phyloP scores from a whole-genome alignment of 2,797 vertebrate species.

The Arremon brunneinucha region DNA sequence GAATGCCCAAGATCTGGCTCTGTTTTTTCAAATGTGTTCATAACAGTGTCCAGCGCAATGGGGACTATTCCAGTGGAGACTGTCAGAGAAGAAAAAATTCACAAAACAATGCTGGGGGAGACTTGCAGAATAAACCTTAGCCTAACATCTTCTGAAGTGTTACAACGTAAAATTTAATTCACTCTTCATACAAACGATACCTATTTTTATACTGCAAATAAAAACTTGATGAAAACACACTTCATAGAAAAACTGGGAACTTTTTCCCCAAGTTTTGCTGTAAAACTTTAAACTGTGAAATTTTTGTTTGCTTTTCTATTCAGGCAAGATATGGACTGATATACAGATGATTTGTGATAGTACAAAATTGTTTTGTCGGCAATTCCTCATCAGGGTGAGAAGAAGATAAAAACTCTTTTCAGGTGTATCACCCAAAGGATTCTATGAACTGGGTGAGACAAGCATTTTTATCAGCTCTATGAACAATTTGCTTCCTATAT shows the following conservation, averaged over 20 bases:
- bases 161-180: neutral
- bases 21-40: neutral
- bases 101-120: fast-evolving
- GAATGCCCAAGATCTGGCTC: neutral
- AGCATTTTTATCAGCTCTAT: neutral
- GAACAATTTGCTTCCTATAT: neutral
- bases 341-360: neutral
- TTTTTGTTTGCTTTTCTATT: neutral
- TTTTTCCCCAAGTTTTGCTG: neutral
- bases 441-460: neutral
- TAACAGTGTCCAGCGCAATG: neutral
- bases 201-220: neutral
- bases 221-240: neutral
- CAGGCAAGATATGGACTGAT: neutral
- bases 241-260: neutral
- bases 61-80: neutral
- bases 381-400: neutral
- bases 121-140: neutral
- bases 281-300: neutral
- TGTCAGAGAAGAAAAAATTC: neutral
- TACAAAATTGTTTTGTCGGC: neutral
- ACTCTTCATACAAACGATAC: neutral
- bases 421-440: neutral
- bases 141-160: neutral
- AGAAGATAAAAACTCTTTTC: neutral